Base-by-base conservation (phyloP, 2,797 vertebrate genomes). In the Coccyzus lansbergi region DNA sequence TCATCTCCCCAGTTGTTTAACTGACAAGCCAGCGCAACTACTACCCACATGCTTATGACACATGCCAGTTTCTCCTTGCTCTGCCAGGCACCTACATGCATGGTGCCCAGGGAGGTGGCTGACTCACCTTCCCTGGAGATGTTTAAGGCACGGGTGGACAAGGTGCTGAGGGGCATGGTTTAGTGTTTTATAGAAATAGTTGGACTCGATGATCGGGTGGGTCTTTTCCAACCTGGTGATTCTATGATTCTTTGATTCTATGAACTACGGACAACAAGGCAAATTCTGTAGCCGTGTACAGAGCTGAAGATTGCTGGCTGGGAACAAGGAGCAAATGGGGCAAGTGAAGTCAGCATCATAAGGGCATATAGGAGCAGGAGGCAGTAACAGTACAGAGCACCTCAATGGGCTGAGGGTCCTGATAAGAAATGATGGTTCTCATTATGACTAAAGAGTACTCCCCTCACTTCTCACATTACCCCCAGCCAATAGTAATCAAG, bases 1-100 rank as follows among this genome's bases (percentile, higher is more conserved):
- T 20, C 16, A 18, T 5, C 12, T 65, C 51, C 63, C 49, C 46
- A 44, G 65, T 34, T 55, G 12, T 24, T 42, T 29, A 40, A 70
- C 25, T 25, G 17, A 29, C 38, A 29, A 87, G 25, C 19, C 46
- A 69, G 16, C 0, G 0, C 29, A 48, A 34, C 40, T 26, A 28
- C 17, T 67, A 59, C 3, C 5, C 2, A 4, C 0, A 0, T 21
- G 51, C 33, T 51, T 22, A 21, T 2, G 5, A 40, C 25, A 42
- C 44, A 18, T 5, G 5, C 19, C 58, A 59, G 56, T 52, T 78
- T 17, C 59, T 64, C 34, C 44, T 29, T 28, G 18, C 2, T 6
- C 21, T 24, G 42, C 56, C 21, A 34, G 36, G 55, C 15, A 33
- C 31, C 16, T 77, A n/a, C 38, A 26, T 6, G 19, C 40, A 48